These are phyloP conservation scores for Sarcophaga subvicina DNA, from an alignment of 2,888 invertebrate genomes.

Conservation along the genomic window DNA sequence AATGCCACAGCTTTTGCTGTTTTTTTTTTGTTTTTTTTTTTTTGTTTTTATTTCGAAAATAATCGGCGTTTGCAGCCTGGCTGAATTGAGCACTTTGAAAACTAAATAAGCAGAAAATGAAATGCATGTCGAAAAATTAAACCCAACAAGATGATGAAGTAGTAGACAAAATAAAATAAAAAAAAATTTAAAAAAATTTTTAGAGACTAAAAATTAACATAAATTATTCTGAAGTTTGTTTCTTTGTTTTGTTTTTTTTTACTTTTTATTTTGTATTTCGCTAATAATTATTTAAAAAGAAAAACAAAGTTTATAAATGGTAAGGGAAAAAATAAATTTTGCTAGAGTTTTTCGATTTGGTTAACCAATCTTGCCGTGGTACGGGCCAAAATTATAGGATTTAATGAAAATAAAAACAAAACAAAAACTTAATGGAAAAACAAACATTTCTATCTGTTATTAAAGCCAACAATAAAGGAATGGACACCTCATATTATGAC, in stretches of 20 bases:
- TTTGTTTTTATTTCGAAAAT: background rate
- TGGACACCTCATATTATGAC: too few species aligned
- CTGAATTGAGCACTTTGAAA: constrained; percentile 49
- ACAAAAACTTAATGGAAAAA: background rate
- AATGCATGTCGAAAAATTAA: constrained; percentile 62
- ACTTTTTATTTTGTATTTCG: background rate
- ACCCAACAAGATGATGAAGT: background rate
- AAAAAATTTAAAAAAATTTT: background rate
- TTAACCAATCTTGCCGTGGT: background rate
- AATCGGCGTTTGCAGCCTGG: constrained; percentile 16
- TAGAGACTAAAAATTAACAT: constrained; percentile 18
- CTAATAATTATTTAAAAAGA: constrained; percentile 41
- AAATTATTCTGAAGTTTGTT: constrained; percentile 21
- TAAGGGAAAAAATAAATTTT: background rate
- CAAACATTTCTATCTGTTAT: background rate
- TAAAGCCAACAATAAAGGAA: too few species aligned
- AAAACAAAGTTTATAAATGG: background rate
- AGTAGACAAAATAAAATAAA: constrained; percentile 11
- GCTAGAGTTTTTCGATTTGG: background rate
- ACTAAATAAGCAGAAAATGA: constrained; percentile 67
- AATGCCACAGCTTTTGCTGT: constrained; percentile 17
- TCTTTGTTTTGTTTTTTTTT: background rate
- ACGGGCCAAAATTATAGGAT: background rate
- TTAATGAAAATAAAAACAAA: background rate
- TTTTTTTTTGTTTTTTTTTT: constrained; percentile 3